Base-by-base conservation (phyloP, 2,888 invertebrate genomes). In the Ceratothoa steindachneri region DNA sequence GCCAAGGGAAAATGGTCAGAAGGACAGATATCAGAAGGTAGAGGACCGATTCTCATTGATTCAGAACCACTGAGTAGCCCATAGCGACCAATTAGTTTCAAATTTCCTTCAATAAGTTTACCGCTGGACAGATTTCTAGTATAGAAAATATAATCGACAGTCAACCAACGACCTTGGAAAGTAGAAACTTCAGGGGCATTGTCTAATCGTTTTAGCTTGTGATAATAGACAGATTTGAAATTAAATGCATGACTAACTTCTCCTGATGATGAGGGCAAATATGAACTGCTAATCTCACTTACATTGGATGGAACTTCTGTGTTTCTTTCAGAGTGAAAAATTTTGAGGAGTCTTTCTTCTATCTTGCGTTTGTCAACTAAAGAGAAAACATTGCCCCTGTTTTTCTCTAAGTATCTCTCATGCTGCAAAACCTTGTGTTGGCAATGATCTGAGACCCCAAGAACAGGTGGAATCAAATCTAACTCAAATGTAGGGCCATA, bases 401-500 rank as follows among this genome's bases (percentile, higher is more conserved):
- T 22, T 7, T 71, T 51, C 27, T 73, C 73, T 19, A 68, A 19
- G 12, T 64, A 73, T 5, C 77, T 41, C n/a, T 73, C 55, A 52
- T 73, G 73, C 15, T 69, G 68, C 15, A 75, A 69, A 3, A 73
- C 28, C 7, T 28, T 31, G 51, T 78, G 78, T 41, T 78, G 78
- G 69, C 78, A 78, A 19, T 66, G 41, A 27, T 73, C 73, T 7
- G 75, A 71, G 28, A 78, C 68, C 7, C 75, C 78, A n/a, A 78
- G 64, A 28, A 31, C 19, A 0, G 66, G 64, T 7, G 78, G 78
- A n/a, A 78, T 28, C 24, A 78, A 30, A 19, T 64, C 68, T 9
- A 52, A 27, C 24, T 64, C 72, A 0, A 73, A 30, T 12, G 28
- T 29, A 1, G 41, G 93, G 0, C 88, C 87, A 84, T 90, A 90